Conservation (phyloP, 1,140 invertebrate species). For the Drosophila nikananu region DNA sequence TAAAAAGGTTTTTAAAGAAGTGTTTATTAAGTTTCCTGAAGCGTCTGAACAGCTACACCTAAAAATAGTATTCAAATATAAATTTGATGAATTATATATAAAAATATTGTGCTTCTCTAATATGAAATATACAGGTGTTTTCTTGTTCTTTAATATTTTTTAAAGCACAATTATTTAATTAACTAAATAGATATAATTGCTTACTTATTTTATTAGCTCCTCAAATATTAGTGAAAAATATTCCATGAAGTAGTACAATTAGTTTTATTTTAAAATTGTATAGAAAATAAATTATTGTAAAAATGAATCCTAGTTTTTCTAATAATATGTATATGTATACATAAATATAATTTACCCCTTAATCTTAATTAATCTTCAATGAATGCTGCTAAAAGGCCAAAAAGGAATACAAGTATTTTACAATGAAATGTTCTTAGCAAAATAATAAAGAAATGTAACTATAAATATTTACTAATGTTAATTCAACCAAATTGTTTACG, state of each 20-base stretch:
- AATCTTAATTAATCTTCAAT: not conserved
- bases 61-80: not conserved
- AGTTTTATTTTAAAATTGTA: not conserved
- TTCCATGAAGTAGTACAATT: not conserved
- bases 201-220: no score
- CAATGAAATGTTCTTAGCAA: not conserved
- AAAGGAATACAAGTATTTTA: not conserved
- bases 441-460: not conserved
- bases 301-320: not conserved
- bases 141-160: no score
- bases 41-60: not conserved
- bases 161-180: no score
- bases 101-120: not conserved
- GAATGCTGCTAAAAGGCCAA: not conserved
- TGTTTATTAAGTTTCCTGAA: not conserved
- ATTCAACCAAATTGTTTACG: fast-evolving
- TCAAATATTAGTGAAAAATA: no score
- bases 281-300: no score
- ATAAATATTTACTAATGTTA: not conserved
- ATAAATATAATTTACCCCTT: not conserved
- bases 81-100: not conserved
- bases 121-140: not conserved
- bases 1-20: not conserved
- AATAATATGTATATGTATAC: no score
- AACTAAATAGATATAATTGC: no score